Evolutionary conservation across 2,888 invertebrate species (phyloP), one percentile per base, ranked within the genome.

Genomic region (Chloroclysta siterata): DNA sequence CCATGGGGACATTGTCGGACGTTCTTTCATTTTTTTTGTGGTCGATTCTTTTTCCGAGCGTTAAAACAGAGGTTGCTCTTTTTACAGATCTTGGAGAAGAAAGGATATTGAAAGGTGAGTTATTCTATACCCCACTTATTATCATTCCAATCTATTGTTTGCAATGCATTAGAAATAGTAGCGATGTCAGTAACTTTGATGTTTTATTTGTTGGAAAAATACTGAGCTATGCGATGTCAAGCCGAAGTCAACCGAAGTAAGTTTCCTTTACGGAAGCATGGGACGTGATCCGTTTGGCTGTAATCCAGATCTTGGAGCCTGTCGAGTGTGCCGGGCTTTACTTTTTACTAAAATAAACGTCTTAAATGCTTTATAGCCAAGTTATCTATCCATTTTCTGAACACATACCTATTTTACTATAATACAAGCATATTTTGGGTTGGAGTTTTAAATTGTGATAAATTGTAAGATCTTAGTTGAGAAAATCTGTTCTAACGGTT

Each of bases 231-330:
- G 75, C 76, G 75, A 75, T 75, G 74, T 76, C 75, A 73, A 74
- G 76, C 74, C 72, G 77, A 79, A 82, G 78, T 77, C 65, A 57
- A 58, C 54, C 55, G 47, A 77, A 81, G 83, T 59, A 59, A 51
- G 64, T 82, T 84, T 85, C 79, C 82, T 81, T 79, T 80, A 77
- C 80, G 80, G 84, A 84, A 81, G 79, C 79, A 73, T 73, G 75
- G 75, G 80, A 84, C 82, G 83, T 81, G 83, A 82, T 82, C 81
- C 82, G 80, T 82, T 85, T 85, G 85, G 84, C 85, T 81, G 78
- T 82, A 82, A 84, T 84, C 85, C 84, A 85, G 83, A 81, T 79
- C 77, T 74, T 74, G 77, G 74, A 77, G 72, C 74, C 69, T 41
- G 66, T 70, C 51, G 60, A 66, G 69, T 61, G 62, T 42, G 53